Conservation (phyloP, 2,113 vertebrate species). For the Aplodontia rufa region DNA sequence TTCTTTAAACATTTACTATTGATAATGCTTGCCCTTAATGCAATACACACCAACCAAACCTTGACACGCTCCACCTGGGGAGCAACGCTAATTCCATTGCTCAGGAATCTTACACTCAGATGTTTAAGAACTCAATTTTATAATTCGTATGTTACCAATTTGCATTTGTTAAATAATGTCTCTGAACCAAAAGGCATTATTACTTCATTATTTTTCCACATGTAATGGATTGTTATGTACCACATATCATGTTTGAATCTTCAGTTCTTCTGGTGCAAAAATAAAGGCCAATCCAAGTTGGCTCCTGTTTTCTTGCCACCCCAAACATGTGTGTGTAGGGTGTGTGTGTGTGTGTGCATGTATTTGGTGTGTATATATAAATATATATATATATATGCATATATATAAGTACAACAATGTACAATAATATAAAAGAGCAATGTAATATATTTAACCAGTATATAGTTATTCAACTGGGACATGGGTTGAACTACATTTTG, state of each 20-base stretch:
- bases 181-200: background rate
- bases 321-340: background rate
- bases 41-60: fast-evolving
- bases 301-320: background rate
- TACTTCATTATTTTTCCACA: background rate
- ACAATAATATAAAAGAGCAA: fast-evolving
- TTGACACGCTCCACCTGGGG: background rate
- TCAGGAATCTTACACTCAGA: too few relatives aligned
- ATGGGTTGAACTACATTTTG: background rate
- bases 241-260: background rate
- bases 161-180: background rate
- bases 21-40: background rate
- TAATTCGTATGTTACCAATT: background rate
- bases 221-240: background rate
- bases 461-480: too few relatives aligned
- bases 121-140: background rate
- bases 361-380: too few relatives aligned
- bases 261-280: background rate
- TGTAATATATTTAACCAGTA: fast-evolving
- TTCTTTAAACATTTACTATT: background rate
- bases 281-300: background rate
- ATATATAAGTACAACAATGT: too few relatives aligned
- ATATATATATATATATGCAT: too few relatives aligned
- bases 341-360: too few relatives aligned
- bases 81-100: too few relatives aligned